Conservation (phyloP, 2,797 vertebrate genomes). For the Nannoperca obscura region DNA sequence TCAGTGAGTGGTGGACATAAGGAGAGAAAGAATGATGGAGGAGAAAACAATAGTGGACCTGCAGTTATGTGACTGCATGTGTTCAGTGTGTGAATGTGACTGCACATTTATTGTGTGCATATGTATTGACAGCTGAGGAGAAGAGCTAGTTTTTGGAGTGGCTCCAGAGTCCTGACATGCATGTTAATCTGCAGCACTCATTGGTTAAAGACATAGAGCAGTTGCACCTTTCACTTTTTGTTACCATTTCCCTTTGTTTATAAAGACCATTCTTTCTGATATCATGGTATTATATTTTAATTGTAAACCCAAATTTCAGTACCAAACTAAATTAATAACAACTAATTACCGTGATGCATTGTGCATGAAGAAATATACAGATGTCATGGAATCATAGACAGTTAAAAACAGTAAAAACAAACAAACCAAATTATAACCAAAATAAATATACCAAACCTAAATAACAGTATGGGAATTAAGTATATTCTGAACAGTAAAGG, state of each 20-base stretch:
- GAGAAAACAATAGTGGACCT: not conserved
- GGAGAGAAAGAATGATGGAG: constrained; percentile 15
- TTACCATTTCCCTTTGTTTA: not conserved
- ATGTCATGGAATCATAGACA: not conserved
- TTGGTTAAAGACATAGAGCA: not conserved
- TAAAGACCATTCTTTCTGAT: not conserved
- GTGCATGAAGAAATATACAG: not conserved
- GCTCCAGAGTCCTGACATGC: constrained; percentile 34
- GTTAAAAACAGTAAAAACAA: not conserved
- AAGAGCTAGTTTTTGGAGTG: constrained; percentile 43
- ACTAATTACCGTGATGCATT: not conserved
- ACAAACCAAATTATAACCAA: not conserved
- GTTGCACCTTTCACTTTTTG: not conserved
- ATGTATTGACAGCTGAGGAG: constrained; percentile 20
- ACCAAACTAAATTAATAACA: not conserved
- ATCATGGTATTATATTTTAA: not conserved
- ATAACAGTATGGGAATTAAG: not conserved
- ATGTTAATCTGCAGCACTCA: constrained; percentile 42
- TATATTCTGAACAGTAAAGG: not conserved
- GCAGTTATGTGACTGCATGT: not conserved
- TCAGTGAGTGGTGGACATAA: constrained; percentile 21
- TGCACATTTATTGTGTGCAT: constrained; percentile 11
- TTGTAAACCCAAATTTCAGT: not conserved
- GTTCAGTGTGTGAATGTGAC: not conserved
- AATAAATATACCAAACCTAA: not conserved